These are phyloP conservation scores for Malurus alboscapulatus DNA, from an alignment of 2,113 vertebrate species.

Conservation along the genomic window DNA sequence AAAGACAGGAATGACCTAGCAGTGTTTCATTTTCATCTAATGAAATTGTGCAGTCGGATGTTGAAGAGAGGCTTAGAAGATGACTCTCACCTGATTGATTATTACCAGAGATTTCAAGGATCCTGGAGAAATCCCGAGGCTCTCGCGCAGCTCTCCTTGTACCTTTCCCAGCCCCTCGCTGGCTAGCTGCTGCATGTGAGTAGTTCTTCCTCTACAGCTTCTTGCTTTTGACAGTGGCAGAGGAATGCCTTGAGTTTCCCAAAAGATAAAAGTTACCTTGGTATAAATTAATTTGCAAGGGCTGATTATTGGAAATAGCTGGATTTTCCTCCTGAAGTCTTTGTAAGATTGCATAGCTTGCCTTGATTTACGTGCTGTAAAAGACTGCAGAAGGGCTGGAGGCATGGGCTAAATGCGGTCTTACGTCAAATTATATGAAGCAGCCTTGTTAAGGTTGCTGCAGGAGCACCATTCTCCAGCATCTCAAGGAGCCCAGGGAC, in stretches of 20 bases:
- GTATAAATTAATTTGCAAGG: background rate
- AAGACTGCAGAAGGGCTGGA: background rate
- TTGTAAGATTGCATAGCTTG: background rate
- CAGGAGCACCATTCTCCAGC: background rate
- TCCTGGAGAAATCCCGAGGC: background rate
- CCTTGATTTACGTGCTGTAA: background rate
- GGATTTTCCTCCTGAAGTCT: background rate
- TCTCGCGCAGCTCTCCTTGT: background rate
- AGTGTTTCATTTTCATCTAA: slow-evolving; percentile 24
- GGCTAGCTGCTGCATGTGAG: background rate
- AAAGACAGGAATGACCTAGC: background rate
- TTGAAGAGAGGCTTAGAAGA: background rate
- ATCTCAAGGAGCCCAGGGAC: background rate
- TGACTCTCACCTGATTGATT: background rate
- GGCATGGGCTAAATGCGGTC: background rate
- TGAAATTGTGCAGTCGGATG: background rate
- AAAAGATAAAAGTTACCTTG: background rate
- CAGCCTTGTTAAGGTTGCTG: background rate
- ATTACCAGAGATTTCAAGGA: background rate
- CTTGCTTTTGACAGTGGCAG: background rate
- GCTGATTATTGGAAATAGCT: background rate
- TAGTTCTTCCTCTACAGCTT: background rate
- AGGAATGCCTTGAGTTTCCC: background rate
- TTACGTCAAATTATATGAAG: background rate
- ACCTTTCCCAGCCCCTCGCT: background rate